A percentile compares a stretch with the other conserved stretches of the same genome.
phyloP scores from a whole-genome alignment of 2,113 vertebrate genomes.

The Aptenodytes forsteri region DNA sequence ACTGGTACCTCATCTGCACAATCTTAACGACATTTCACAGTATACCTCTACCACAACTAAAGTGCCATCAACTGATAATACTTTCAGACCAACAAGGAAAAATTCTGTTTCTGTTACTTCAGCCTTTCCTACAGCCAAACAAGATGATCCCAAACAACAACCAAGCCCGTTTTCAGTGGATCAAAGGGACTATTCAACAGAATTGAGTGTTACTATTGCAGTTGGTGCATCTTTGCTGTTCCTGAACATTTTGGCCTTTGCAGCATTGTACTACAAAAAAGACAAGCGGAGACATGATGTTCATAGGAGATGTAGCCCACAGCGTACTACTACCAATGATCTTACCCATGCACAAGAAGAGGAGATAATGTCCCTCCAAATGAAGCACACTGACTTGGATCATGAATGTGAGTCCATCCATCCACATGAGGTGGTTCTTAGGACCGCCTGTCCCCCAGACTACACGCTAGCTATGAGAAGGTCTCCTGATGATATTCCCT shows the following conservation, averaged over 20 bases:
- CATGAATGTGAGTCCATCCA: conserved; percentile 96
- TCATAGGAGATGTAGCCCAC: conserved; percentile 94
- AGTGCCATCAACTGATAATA: conserved; percentile 92
- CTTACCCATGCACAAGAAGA: conserved; percentile 97
- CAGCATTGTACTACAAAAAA: conserved; percentile 98
- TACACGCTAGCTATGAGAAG: conserved; percentile 98
- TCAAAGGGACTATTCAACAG: conserved; percentile 97
- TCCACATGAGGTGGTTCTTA: conserved; percentile 94
- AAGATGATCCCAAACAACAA: conserved; percentile 91
- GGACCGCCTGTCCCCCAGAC: conserved; percentile 98
- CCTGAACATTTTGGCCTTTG: conserved; percentile 97
- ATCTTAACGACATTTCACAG: conserved; percentile 96
- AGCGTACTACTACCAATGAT: conserved; percentile 90
- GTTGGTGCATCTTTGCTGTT: conserved; percentile 96
- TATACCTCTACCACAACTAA: conserved; percentile 97
- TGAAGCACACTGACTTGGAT: conserved; percentile 98
- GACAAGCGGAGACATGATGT: conserved; percentile 96
- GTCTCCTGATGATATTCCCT: conserved; percentile 96
- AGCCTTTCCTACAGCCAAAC: conserved; percentile 91
- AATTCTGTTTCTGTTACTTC: conserved; percentile 89
- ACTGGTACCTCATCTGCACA: conserved; percentile 97
- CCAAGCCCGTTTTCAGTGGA: conserved; percentile 91
- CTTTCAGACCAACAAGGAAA: conserved; percentile 91
- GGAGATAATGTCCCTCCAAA: conserved; percentile 99
- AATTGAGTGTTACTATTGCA: conserved; percentile 95